Evolutionary conservation across 2,888 invertebrate genomes (phyloP).

Genomic region (Brenthis hecate): DNA sequence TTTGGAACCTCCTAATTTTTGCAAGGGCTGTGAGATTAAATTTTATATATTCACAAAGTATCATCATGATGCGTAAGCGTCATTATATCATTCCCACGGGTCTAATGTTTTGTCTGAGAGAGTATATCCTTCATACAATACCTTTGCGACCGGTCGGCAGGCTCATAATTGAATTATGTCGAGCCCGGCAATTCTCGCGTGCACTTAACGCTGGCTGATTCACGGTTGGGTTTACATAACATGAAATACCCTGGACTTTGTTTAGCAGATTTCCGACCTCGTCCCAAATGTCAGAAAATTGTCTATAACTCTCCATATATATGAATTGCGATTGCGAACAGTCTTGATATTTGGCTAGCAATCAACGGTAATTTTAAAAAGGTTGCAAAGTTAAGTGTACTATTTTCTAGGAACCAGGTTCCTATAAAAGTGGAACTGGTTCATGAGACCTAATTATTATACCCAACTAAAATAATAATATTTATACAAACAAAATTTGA

Average conservation of each 20-base stretch:
- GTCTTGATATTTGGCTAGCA: no score
- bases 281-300: constrained; percentile 46
- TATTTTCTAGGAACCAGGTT: no score
- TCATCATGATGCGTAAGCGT: constrained; percentile 2
- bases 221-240: constrained; percentile 60
- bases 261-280: constrained; percentile 56
- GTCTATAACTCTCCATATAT: neutral
- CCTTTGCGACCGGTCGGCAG: constrained; percentile 55
- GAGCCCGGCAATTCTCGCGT: constrained; percentile 71
- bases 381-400: no score
- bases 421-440: no score
- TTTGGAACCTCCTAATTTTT: constrained; percentile 20
- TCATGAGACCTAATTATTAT: no score
- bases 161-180: constrained; percentile 76
- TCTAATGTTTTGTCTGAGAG: constrained; percentile 38
- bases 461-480: no score
- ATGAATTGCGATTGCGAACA: no score
- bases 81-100: constrained; percentile 35
- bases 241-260: constrained; percentile 61
- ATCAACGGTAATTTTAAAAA: no score
- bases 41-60: neutral
- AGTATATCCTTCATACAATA: constrained; percentile 44
- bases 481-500: no score
- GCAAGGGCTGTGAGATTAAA: neutral
- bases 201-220: constrained; percentile 71